Percentiles rank a stretch among this genome's conserved stretches.
phyloP scores from a whole-genome alignment of 2,888 invertebrate species.

The Ceratothoa steindachneri region DNA sequence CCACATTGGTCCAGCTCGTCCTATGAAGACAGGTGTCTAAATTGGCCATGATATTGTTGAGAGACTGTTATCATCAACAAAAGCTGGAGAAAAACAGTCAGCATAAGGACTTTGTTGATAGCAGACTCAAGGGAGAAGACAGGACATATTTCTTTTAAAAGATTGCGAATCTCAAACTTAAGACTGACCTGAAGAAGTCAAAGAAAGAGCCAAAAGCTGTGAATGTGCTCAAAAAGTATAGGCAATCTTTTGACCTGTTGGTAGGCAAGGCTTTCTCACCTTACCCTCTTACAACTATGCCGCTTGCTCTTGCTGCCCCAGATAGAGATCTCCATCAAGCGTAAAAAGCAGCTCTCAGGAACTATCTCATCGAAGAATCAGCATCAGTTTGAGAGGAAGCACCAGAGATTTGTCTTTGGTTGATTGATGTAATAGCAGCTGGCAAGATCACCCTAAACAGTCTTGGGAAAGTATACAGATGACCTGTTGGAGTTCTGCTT shows the following conservation, averaged over 20 bases:
- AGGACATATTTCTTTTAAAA: background rate
- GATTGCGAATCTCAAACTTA: conserved; percentile 18
- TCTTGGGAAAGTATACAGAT: conserved; percentile 11
- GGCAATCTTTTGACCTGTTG: conserved; percentile 6
- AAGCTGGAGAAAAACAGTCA: conserved; percentile 7
- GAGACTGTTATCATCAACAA: conserved; percentile 13
- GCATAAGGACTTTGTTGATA: conserved; percentile 6
- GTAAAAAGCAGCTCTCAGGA: conserved; percentile 10
- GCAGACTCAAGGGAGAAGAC: background rate
- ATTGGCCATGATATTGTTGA: conserved; percentile 7
- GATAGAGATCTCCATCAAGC: conserved; percentile 13
- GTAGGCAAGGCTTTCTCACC: conserved; percentile 5
- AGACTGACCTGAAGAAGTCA: background rate
- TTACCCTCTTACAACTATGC: conserved; percentile 12
- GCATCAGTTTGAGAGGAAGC: conserved; percentile 1
- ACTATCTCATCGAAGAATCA: conserved; percentile 9
- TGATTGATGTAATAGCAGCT: conserved; percentile 11
- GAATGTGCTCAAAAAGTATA: conserved; percentile 13
- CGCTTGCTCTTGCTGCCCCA: conserved; percentile 11
- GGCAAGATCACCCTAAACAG: background rate
- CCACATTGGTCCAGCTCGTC: background rate
- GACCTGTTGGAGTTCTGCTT: background rate
- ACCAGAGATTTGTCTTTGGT: conserved; percentile 7
- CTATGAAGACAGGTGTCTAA: conserved; percentile 7
- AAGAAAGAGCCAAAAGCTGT: conserved; percentile 13